Evolutionary conservation across 1,140 invertebrate genomes (phyloP).

Genomic region (Trissolcus basalis): DNA sequence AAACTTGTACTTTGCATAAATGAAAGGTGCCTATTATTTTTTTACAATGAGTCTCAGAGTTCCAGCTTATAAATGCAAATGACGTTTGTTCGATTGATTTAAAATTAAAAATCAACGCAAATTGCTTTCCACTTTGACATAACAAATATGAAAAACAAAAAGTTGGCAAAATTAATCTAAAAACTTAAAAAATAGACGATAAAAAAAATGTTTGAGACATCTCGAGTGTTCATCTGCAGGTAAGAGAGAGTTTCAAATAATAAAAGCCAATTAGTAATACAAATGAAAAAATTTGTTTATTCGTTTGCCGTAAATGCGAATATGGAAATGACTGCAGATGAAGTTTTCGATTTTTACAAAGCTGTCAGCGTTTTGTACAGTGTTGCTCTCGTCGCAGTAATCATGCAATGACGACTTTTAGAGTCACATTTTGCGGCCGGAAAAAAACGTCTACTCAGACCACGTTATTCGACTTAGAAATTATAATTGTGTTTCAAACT

Average conservation of each 20-base stretch:
- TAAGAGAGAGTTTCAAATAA: not conserved
- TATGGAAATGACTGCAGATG: constrained; percentile 12
- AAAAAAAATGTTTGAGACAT: constrained; percentile 18
- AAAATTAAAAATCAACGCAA: no score
- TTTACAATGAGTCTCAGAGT: not conserved
- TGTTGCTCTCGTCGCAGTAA: constrained; percentile 35
- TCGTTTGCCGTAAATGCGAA: not conserved
- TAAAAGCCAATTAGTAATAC: no score
- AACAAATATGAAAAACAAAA: constrained; percentile 12
- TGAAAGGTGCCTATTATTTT: not conserved
- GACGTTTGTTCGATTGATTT: constrained; percentile 16
- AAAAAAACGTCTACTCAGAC: no score
- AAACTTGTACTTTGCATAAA: constrained; percentile 1
- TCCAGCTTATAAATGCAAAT: constrained; percentile 7
- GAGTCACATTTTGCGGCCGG: constrained; percentile 29
- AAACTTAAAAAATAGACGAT: not conserved
- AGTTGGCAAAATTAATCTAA: not conserved
- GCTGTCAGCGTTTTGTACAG: constrained; percentile 34
- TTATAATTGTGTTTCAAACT: no score
- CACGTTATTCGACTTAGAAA: no score
- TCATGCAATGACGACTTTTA: constrained; percentile 50
- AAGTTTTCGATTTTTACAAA: constrained; percentile 31
- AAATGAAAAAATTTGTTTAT: no score
- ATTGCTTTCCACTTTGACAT: constrained; percentile 34
- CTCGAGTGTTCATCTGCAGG: constrained; percentile 9